These are phyloP conservation scores for Pollenia angustigena DNA, from an alignment of 2,888 invertebrate genomes.

Conservation along the genomic window DNA sequence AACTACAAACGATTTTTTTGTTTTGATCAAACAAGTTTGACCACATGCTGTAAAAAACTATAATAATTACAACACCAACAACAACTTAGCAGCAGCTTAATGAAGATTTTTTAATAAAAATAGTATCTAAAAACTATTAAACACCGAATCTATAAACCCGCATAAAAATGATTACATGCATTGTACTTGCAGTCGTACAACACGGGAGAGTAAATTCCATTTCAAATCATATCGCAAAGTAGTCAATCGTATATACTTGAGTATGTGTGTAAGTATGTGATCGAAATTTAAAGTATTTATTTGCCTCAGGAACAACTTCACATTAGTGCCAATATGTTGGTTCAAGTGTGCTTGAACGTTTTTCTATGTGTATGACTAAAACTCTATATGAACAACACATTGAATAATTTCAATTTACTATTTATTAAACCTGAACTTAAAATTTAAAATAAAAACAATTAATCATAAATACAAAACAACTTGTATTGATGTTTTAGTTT, in stretches of 20 bases:
- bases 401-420: conserved; percentile 26
- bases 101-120: conserved; percentile 52
- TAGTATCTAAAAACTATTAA: conserved; percentile 36
- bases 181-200: neutral
- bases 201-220: neutral
- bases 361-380: neutral
- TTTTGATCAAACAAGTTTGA: conserved; percentile 61
- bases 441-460: conserved; percentile 33
- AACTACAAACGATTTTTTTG: conserved; percentile 9
- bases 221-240: neutral
- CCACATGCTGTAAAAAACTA: conserved; percentile 58
- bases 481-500: neutral
- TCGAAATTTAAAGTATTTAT: neutral
- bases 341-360: neutral
- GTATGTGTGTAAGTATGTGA: neutral
- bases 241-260: neutral
- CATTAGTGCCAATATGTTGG: neutral
- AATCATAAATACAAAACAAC: conserved; percentile 28
- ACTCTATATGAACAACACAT: neutral
- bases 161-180: conserved; percentile 7
- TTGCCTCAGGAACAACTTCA: neutral
- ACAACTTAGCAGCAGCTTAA: conserved; percentile 18
- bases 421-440: conserved; percentile 56
- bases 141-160: conserved; percentile 19
- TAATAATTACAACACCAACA: conserved; percentile 43